Evolutionary conservation across 1,140 invertebrate species (phyloP), one percentile per base, ranked within the genome.

Genomic region (Ectropis grisescens): DNA sequence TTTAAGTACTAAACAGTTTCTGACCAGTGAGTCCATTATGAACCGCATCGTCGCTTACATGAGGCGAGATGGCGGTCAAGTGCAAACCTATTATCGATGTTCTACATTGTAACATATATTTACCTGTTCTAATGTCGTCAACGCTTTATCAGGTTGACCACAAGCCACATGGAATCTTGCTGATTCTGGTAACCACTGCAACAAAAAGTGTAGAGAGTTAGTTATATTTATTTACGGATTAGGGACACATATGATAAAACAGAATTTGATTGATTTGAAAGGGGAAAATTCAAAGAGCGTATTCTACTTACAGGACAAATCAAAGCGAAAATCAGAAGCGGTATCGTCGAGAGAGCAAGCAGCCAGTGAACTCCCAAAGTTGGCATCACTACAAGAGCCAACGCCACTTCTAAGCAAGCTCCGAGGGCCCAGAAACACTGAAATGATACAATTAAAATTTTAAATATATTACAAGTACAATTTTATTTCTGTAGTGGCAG

Each of bases 401-500:
- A 78, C 11, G 95, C 86, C 11, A 97, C 94, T 84, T 96, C 94
- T 62, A 96, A 89, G 82, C 93, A 96, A 6, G 95, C 94, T 27
- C 96, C 96, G 25, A 98, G 84, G 1, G 95, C 95, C 95, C 96
- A 98, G 79, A 98, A 98, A 84, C 95, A 94, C 93, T 96, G 69
- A 14, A 86, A 62, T 30, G 3, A 19, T 8, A 19, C n/a, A n/a
- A n/a, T n/a, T n/a, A 19, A 19, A 3, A 19, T 4, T 19, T 19
- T 19, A 46, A 27, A 40, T 22, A 34, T 29, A 50, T 15, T n/a
- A 35, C 22, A 39, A 39, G 19, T 28, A 48, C 30, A 27, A 33
- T 22, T 26, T 29, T 10, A n/a, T 2, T 16, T n/a, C n/a, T n/a
- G n/a, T n/a, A n/a, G n/a, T n/a, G n/a, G n/a, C n/a, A n/a, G n/a